Evolutionary conservation across 1,140 invertebrate genomes (phyloP).

Genomic region (Microplitis mediator): DNA sequence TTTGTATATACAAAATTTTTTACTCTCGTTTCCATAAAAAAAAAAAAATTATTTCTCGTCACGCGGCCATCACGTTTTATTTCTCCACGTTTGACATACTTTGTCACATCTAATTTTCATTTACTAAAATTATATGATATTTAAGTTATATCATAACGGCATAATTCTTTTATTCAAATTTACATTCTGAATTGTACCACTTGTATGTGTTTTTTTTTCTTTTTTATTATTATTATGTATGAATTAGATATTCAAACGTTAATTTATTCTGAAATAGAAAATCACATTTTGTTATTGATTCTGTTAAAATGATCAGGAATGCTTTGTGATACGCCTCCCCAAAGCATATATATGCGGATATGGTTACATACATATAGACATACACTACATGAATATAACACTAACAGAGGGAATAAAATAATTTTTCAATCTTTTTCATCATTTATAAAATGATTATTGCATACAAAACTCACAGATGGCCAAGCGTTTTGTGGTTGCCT

Average conservation of each 20-base stretch:
- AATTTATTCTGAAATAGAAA: too few species aligned
- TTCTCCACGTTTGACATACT: neutral
- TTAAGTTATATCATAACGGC: too few species aligned
- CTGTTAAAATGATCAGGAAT: too few species aligned
- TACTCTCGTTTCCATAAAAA: constrained; percentile 1
- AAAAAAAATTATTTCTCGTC: neutral
- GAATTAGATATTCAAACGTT: too few species aligned
- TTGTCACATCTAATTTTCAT: neutral
- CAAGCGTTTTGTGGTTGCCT: constrained; percentile 37
- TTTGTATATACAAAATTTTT: neutral
- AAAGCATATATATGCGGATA: neutral
- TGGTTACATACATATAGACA: neutral
- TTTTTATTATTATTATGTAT: too few species aligned
- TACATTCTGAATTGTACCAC: too few species aligned
- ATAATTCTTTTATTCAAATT: too few species aligned
- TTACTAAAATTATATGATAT: too few species aligned
- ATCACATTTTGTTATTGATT: too few species aligned
- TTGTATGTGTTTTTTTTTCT: too few species aligned
- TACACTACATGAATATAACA: neutral
- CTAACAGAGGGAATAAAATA: constrained; percentile 10
- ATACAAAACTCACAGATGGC: constrained; percentile 52
- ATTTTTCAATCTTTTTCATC: constrained; percentile 39
- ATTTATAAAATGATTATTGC: constrained; percentile 53
- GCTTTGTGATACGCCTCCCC: neutral
- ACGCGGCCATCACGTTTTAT: neutral